Conservation (phyloP, 2,888 invertebrate genomes). For the Pimpla rufipes region DNA sequence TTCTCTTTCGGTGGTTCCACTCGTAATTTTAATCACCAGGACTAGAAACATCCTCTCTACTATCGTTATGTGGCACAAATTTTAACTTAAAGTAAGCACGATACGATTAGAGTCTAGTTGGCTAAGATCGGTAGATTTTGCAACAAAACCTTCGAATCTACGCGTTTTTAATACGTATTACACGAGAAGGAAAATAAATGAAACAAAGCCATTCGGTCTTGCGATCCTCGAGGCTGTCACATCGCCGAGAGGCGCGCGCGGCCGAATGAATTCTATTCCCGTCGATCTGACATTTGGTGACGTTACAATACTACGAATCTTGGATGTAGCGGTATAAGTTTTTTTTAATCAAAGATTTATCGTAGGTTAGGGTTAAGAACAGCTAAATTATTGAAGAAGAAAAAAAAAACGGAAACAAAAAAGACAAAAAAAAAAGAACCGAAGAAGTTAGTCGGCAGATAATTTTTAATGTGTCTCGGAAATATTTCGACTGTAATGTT, state of each 20-base stretch:
- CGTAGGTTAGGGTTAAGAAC: constrained; percentile 76
- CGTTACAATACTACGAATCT: constrained; percentile 33
- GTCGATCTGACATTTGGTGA: constrained; percentile 61
- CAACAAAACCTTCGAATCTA: constrained; percentile 44
- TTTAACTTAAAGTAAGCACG: constrained; percentile 67
- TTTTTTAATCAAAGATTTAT: constrained; percentile 82
- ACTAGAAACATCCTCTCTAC: constrained; percentile 55
- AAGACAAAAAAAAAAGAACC: constrained; percentile 41
- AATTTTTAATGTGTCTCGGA: constrained; percentile 67
- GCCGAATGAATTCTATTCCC: constrained; percentile 39
- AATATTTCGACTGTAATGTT: constrained; percentile 65
- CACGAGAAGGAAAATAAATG: constrained; percentile 26
- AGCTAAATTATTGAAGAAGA: constrained; percentile 81
- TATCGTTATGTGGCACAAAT: constrained; percentile 67
- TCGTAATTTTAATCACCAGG: constrained; percentile 48
- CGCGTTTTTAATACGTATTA: constrained; percentile 49
- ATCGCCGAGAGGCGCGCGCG: constrained; percentile 31
- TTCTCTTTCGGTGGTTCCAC: constrained; percentile 37
- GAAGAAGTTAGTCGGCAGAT: constrained; percentile 31
- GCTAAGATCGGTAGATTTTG: constrained; percentile 63
- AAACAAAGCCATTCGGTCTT: constrained; percentile 17
- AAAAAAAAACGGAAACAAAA: constrained; percentile 60
- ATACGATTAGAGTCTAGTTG: constrained; percentile 63
- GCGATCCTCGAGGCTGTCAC: constrained; percentile 51
- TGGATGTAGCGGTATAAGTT: constrained; percentile 74